A percentile compares a stretch with the other conserved stretches of the same genome.
Conservation (phyloP, 2,888 invertebrate species). For the Cremastobaeus sp. region DNA sequence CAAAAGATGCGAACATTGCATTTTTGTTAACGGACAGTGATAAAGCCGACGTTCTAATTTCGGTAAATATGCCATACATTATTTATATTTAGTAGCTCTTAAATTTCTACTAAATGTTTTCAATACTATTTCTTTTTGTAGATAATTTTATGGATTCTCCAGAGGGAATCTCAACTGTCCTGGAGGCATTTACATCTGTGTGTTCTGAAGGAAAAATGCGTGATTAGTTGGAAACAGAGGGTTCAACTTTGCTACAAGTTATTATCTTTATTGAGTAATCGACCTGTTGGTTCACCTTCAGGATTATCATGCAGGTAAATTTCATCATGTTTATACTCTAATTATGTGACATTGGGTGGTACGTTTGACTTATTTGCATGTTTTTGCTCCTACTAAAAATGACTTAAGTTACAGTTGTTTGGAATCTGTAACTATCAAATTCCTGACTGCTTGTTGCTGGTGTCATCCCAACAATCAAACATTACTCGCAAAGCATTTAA, state of each 20-base stretch:
- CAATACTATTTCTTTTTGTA: slow-evolving; percentile 48
- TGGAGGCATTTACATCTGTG: slow-evolving; percentile 90
- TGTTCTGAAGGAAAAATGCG: slow-evolving; percentile 89
- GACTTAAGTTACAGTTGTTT: slow-evolving; percentile 77
- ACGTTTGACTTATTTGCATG: background rate
- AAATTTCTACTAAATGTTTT: too few relatives aligned
- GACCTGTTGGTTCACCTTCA: slow-evolving; percentile 78
- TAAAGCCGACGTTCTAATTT: slow-evolving; percentile 78
- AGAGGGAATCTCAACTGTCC: slow-evolving; percentile 82
- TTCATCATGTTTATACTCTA: slow-evolving; percentile 14
- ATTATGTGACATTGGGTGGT: slow-evolving; percentile 5
- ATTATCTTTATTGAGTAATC: slow-evolving; percentile 86
- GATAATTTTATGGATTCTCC: slow-evolving; percentile 80
- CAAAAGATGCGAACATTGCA: slow-evolving; percentile 16
- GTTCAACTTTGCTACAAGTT: slow-evolving; percentile 90
- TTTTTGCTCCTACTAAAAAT: slow-evolving; percentile 65
- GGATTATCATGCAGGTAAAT: slow-evolving; percentile 70
- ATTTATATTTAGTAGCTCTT: too few relatives aligned
- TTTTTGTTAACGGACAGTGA: slow-evolving; percentile 79
- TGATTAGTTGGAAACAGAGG: slow-evolving; percentile 91
- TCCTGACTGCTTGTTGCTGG: slow-evolving; percentile 90
- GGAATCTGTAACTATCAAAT: slow-evolving; percentile 88
- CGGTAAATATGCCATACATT: too few relatives aligned
- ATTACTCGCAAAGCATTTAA: slow-evolving; percentile 88
- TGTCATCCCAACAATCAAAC: slow-evolving; percentile 92